Conservation (phyloP, 2,797 vertebrate genomes). For the Avahi laniger region DNA sequence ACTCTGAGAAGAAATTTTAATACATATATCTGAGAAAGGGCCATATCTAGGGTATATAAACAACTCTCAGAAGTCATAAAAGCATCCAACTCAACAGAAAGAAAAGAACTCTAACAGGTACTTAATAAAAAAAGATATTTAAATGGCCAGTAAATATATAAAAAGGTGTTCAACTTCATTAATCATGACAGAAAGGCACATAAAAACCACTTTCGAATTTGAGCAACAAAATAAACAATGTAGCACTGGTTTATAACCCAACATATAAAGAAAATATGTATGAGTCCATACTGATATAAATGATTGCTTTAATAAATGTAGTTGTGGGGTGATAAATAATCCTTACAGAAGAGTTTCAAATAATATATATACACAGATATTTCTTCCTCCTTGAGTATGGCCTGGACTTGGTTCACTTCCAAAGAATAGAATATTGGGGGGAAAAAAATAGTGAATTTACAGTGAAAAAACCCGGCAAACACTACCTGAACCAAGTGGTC, state of each 20-base stretch:
- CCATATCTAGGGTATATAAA: not conserved
- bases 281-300: not conserved
- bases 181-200: not conserved
- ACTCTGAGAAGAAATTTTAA: not conserved
- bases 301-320: not conserved
- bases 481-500: not conserved
- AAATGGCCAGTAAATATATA: not conserved
- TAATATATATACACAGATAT: not conserved
- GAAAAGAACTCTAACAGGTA: not conserved
- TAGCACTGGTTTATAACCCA: not conserved
- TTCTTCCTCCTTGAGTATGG: not conserved
- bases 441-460: not conserved
- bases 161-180: not conserved
- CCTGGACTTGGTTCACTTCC: not conserved
- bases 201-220: constrained; percentile 1
- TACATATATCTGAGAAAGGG: not conserved
- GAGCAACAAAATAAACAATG: not conserved
- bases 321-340: not conserved
- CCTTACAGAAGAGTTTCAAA: not conserved
- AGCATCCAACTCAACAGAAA: not conserved
- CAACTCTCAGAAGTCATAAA: not conserved
- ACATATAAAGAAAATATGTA: not conserved
- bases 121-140: not conserved
- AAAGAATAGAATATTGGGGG: not conserved
- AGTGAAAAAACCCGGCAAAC: not conserved